Evolutionary conservation across 2,888 invertebrate species (phyloP).

Genomic region (Gastrophysa polygoni): DNA sequence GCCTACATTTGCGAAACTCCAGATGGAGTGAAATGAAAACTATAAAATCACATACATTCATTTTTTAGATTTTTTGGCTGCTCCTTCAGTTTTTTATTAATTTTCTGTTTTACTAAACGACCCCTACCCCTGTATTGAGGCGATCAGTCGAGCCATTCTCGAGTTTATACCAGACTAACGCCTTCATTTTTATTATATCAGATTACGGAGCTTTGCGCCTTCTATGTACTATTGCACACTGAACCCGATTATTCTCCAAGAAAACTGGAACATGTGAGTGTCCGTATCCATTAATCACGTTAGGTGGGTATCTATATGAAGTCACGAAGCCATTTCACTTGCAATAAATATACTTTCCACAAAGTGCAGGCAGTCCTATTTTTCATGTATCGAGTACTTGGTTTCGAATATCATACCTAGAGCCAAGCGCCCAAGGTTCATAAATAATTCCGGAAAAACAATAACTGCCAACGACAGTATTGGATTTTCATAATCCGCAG

Average conservation of each 20-base stretch:
- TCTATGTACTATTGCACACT: too few relatives aligned
- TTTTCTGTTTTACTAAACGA: too few relatives aligned
- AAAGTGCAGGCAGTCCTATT: neutral
- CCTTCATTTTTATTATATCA: too few relatives aligned
- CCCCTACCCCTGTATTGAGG: too few relatives aligned
- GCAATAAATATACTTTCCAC: constrained; percentile 9
- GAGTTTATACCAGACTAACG: too few relatives aligned
- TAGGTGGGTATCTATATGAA: neutral
- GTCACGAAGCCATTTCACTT: neutral
- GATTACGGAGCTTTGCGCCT: too few relatives aligned
- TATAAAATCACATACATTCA: too few relatives aligned
- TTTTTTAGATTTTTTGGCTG: too few relatives aligned
- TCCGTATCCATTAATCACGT: neutral
- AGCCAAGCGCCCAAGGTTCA: constrained; percentile 44
- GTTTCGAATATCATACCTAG: constrained; percentile 40
- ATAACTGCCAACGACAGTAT: constrained; percentile 51
- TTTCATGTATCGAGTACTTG: constrained; percentile 15
- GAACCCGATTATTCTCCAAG: neutral
- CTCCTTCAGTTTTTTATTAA: too few relatives aligned
- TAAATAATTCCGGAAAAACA: constrained; percentile 49
- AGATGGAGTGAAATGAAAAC: too few relatives aligned
- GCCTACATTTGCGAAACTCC: too few relatives aligned
- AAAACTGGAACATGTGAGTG: neutral
- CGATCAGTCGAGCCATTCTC: too few relatives aligned
- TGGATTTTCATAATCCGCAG: constrained; percentile 52